Conservation (phyloP, 2,888 invertebrate genomes). For the Drosophila mayaguana region DNA sequence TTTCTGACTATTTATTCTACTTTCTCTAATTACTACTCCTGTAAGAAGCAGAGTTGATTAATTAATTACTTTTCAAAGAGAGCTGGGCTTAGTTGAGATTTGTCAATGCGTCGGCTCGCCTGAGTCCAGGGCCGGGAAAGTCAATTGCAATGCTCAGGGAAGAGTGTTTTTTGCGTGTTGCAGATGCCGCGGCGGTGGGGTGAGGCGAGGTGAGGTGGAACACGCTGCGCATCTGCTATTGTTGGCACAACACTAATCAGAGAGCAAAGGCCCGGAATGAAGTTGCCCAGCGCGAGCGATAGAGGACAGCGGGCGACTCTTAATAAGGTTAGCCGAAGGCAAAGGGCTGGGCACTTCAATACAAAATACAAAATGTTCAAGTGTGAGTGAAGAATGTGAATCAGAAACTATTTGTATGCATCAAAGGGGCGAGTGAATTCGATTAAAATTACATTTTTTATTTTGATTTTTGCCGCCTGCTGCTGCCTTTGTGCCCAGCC, state of each 20-base stretch:
- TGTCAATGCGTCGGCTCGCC: too few relatives aligned
- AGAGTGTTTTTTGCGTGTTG: constrained; percentile 59
- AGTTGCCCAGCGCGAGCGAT: constrained; percentile 10
- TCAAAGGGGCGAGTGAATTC: constrained; percentile 74
- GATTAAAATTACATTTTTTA: constrained; percentile 78
- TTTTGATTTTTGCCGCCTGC: constrained; percentile 54
- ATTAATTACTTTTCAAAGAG: too few relatives aligned
- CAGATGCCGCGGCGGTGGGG: constrained; percentile 10
- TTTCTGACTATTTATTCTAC: too few relatives aligned
- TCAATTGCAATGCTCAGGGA: constrained; percentile 68
- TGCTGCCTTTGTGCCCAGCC: constrained; percentile 33
- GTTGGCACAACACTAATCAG: constrained; percentile 83
- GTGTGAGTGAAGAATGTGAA: constrained; percentile 40
- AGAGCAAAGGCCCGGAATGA: constrained; percentile 5
- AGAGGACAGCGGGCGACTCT: constrained; percentile 36
- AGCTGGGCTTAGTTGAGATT: too few relatives aligned
- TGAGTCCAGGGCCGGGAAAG: constrained; percentile 27
- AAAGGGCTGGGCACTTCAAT: constrained; percentile 42
- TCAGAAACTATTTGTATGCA: constrained; percentile 64
- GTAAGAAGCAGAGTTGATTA: too few relatives aligned
- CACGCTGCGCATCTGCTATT: constrained; percentile 73
- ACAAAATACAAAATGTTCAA: constrained; percentile 31
- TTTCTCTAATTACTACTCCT: too few relatives aligned
- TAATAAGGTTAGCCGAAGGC: constrained; percentile 65
- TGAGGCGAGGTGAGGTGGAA: neutral